Base-by-base conservation (phyloP, 2,113 vertebrate genomes). In the Rostratula benghalensis region DNA sequence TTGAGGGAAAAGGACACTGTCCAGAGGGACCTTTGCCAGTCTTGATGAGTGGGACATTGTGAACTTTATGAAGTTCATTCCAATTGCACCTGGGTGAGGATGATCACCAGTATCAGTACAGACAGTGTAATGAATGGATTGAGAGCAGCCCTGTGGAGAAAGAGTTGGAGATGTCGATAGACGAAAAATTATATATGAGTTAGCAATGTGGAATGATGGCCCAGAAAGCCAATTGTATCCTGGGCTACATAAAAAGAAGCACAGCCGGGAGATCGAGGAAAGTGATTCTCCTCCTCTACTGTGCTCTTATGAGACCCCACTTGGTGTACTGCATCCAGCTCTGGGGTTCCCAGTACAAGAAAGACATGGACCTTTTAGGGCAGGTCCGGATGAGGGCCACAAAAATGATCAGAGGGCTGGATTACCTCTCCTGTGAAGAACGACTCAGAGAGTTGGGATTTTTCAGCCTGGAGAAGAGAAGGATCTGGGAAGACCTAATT, bases 51-150 rank as follows among this genome's bases (percentile, higher is more conserved):
- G 54, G 25, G 63, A 37, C 37, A 22, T 7, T 77, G 63, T 59
- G 41, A 57, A 50, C 13, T 21, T 31, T 18, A 17, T 59, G 59
- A 50, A 89, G 76, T 64, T 61, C 43, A 57, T 6, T 22, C 13
- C 33, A 35, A 33, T n/a, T 87, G 43, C 30, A 57, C 20, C 28
- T 50, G 13, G 1, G 0, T 18, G 0, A 2, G 24, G 41, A 30
- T 8, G n/a, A 48, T 48, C 24, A 30, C 28, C 12, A 64, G 25
- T 64, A 25, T 80, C 57, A 43, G 25, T 60, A 69, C 17, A 64
- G 50, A 20, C 12, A 57, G 30, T 7, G 30, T 73, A 81, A 48
- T n/a, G 16, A 50, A 57, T 50, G 30, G 16, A 39, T 64, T 41
- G 48, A 63, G 28, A 64, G 19, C 30, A 71, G 41, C 15, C 57